Evolutionary conservation across 1,140 invertebrate species (phyloP), one percentile per base, ranked within the genome.

Genomic region (Lanistes nyassanus): DNA sequence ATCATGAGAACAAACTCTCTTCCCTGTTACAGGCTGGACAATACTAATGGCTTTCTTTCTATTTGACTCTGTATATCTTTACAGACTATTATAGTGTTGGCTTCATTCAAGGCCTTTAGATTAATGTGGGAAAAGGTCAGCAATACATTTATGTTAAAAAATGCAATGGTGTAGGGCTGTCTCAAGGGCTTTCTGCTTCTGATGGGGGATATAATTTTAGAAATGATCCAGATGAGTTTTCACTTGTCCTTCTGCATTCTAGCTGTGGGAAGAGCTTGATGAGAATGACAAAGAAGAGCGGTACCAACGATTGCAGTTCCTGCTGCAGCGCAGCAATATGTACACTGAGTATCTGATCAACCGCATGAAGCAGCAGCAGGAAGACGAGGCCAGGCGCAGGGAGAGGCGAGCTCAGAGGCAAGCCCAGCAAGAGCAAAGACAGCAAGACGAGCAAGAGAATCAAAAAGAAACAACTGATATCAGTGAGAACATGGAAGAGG

Each of bases 281-380:
- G 77, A 82, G 6, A 80, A 83, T 21, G 73, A 79, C 19, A 76
- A 79, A 67, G 84, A 86, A 51, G 76, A 83, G 55, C 51, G 83
- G 0, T 88, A 86, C 77, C 72, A 82, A 36, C 79, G 82, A 47
- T 76, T 88, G 6, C 79, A 88, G 76, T 84, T 81, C 65, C 82
- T 88, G 0, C 80, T 88, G 7, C 84, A 71, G 66, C 87, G 86
- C 58, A 87, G 86, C 79, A 87, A 83, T 66, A 80, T 85, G 81
- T 88, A 88, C 76, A 86, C 86, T n/a, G 75, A 87, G 67, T 88
- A 86, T 65, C 80, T 88, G 3, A 66, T 87, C 1, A 51, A 80
- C 21, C 76, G 84, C 3, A 86, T 86, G 71, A 79, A 85, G 37
- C 76, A 75, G 70, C 84, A 86, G 71, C 79, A 80, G 51, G 79